These are phyloP conservation scores for Marasmarcha lunaedactyla DNA, from an alignment of 2,888 invertebrate species.

Conservation along the genomic window DNA sequence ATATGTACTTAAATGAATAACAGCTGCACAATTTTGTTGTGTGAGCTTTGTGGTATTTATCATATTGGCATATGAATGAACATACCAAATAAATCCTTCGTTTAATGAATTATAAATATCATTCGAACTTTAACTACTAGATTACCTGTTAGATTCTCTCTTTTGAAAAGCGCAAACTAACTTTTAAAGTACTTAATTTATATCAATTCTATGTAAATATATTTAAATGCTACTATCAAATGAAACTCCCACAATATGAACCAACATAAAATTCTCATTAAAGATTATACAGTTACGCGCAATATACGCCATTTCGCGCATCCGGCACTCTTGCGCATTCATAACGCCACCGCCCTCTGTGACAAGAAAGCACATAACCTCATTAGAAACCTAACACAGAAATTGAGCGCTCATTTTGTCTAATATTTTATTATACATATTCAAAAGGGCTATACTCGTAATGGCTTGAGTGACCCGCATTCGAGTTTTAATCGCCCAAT, in stretches of 20 bases:
- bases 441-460: conserved; percentile 63
- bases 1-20: no score
- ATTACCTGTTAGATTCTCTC: no score
- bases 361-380: conserved; percentile 70
- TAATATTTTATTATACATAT: conserved; percentile 70
- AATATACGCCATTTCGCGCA: conserved; percentile 51
- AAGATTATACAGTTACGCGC: conserved; percentile 44
- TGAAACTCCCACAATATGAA: conserved; percentile 34
- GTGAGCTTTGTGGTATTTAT: no score
- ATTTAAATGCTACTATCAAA: no score
- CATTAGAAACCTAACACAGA: conserved; percentile 63
- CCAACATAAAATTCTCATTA: conserved; percentile 48
- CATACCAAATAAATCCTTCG: no score
- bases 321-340: conserved; percentile 66
- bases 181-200: no score
- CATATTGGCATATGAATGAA: no score
- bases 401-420: conserved; percentile 58
- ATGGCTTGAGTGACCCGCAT: conserved; percentile 69
- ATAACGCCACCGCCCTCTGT: conserved; percentile 52
- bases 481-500: conserved; percentile 67
- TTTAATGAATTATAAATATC: no score
- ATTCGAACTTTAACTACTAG: no score
- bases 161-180: no score
- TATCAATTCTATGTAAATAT: no score
- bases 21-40: no score